Evolutionary conservation across 2,113 vertebrate species (phyloP), one percentile per base, ranked within the genome.

Genomic region (Fulmarus glacialis): DNA sequence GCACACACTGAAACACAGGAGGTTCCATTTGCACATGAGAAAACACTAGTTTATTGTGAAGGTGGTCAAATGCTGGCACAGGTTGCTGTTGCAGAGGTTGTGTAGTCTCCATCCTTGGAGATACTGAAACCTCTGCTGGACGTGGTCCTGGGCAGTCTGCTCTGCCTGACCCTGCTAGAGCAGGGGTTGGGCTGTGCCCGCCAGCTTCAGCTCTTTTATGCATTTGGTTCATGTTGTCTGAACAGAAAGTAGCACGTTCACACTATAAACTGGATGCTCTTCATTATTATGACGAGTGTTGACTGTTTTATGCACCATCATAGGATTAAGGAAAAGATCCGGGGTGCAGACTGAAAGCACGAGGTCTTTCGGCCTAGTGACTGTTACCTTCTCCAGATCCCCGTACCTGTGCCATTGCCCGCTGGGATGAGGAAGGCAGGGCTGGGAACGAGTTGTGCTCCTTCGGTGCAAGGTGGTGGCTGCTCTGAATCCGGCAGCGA

Each of bases 221-320:
- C 0, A 0, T 64, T 83, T 87, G 26, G 29, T 26, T 89, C 18
- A 4, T 2, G 4, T 27, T 56, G 8, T 34, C 45, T 53, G 34
- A 66, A 45, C 18, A 66, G 59, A 58, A 82, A 2, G 3, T 59
- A 71, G 53, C 15, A 7, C 0, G 0, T 40, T 82, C 1, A 3
- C 5, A 0, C 59, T 88, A 22, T 38, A 42, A 89, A 58, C 24
- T 90, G 29, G 16, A 15, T 59, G 8, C 6, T 58, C 12, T 59
- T 72, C 29, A 6, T 48, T 22, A 5, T 52, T 68, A 4, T 15
- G 15, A 14, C 3, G 9, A 16, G 9, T 18, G 13, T 67, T 27
- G 36, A 20, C 36, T 58, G 23, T 45, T 68, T 23, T 34, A 27
- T 53, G 21, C 16, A 15, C 5, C 2, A 9, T 63, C 16, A 15